Evolutionary conservation across 2,888 invertebrate species (phyloP), one percentile per base, ranked within the genome.

Genomic region (Orchesellides sinensis): DNA sequence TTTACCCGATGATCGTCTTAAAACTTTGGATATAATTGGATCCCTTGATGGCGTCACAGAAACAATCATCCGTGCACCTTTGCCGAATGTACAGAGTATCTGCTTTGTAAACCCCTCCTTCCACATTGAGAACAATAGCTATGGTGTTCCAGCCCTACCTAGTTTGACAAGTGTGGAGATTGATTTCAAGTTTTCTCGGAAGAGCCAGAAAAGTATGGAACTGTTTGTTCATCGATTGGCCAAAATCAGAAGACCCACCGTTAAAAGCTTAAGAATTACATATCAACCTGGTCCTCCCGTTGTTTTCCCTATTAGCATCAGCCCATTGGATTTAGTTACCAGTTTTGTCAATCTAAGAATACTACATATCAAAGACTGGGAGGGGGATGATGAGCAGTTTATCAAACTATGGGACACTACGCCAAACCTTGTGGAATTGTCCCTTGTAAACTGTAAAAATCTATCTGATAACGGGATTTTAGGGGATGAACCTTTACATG

Each of bases 91-190:
- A 6, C 72, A 73, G 45, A 73, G 35, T 68, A 25, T 80, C 21
- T 80, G 80, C 35, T 80, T 80, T 66, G 80, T 80, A 10, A 80
- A 80, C 45, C 80, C 73, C 1, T 80, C 80, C 5, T 80, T 80
- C 21, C 8, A 80, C 49, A 80, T 80, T 32, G 32, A 66, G 3
- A 35, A 73, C 49, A 25, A 73, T n/a, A 73, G 8, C n/a, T 80
- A 80, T 29, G 56, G 27, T 6, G 59, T 80, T 5, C 80, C 80
- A 12, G 29, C 47, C 0, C 19, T 80, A 0, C 80, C 80, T 4
- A 80, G 35, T 25, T 68, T 80, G 12, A 73, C 32, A 1, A 25
- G 65, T 68, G 80, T 80, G 2, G 80, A 80, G 52, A 80, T 80
- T 19, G 80, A 80, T 21, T 80, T 80, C 66, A 80, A 80, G 27